Base-by-base conservation (phyloP, 2,113 vertebrate species). In the Saccopteryx bilineata region DNA sequence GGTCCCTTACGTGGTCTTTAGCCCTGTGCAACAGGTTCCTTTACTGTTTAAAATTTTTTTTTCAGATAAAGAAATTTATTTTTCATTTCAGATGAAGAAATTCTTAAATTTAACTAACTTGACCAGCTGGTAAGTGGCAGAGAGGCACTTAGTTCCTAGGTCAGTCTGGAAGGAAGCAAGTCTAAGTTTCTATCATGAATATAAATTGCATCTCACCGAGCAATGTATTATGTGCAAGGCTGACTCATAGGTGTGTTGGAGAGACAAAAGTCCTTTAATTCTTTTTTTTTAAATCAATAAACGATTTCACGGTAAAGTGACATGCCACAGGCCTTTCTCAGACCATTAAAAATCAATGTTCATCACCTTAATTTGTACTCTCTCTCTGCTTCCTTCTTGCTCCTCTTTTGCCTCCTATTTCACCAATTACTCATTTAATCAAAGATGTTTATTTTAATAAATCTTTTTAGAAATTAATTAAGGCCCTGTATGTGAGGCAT, bases 391-490 rank as follows among this genome's bases (percentile, higher is more conserved):
- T 63, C 48, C 8, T 90, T 71, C 54, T 17, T 28, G 26, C 8
- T 84, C 39, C 12, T 71, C 7, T 28, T 69, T 92, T 56, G 68
- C 3, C 19, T 74, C 13, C 33, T 87, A 10, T 84, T 26, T 89
- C 3, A 86, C 4, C 21, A 56, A 1, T 1, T 74, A 68, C 17
- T 56, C 56, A 46, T 63, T 72, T 87, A 88, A 28, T 61, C 72
- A 83, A 71, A 5, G 74, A 23, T 46, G 33, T 52, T 87, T 75
- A 87, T 52, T 82, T 87, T 76, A 54, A 91, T 76, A 76, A 63
- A 63, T 31, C 7, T 39, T 39, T 39, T 39, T 39, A 39, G 39
- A 39, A 39, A 39, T 39, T 39, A 39, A 39, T 39, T 39, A 39
- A 39, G 39, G 39, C 39, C 39, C 39, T 39, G 39, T 39, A 39